phyloP scores from a whole-genome alignment of 2,113 vertebrate species.

The Perca fluviatilis region DNA sequence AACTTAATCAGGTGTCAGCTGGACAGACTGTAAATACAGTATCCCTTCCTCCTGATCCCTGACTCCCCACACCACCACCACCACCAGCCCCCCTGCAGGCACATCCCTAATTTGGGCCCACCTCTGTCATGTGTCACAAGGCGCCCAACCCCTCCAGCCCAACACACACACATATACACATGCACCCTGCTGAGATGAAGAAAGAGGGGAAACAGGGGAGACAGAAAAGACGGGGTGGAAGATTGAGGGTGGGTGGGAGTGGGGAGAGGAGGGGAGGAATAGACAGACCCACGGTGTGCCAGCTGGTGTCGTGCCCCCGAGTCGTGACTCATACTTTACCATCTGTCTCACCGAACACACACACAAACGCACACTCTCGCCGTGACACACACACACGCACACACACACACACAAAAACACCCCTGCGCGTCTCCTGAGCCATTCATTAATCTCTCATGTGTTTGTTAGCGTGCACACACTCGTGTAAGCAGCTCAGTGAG shows the following conservation, averaged over 20 bases:
- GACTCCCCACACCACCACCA: background rate
- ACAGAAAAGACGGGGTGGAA: constrained; percentile 63
- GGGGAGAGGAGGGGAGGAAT: constrained; percentile 23
- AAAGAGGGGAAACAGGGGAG: constrained; percentile 68
- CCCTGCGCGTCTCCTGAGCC: constrained; percentile 41
- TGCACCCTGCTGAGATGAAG: constrained; percentile 75
- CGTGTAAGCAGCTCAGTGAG: background rate
- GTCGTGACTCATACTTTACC: constrained; percentile 84
- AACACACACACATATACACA: constrained; percentile 24
- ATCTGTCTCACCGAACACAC: constrained; percentile 76
- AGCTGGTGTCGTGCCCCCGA: constrained; percentile 83
- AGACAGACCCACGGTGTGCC: constrained; percentile 73
- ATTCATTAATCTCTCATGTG: constrained; percentile 37
- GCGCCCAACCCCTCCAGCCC: constrained; percentile 54
- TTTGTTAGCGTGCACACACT: background rate
- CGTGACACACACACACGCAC: background rate
- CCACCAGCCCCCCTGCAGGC: constrained; percentile 45
- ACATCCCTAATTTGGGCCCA: constrained; percentile 68
- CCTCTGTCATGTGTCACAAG: constrained; percentile 76
- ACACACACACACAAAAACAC: constrained; percentile 7
- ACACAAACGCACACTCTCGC: constrained; percentile 41
- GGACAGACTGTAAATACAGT: constrained; percentile 83
- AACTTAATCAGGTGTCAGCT: constrained; percentile 78
- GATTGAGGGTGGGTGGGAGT: constrained; percentile 47
- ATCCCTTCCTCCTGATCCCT: constrained; percentile 28